phyloP scores from a whole-genome alignment of 2,113 vertebrate genomes.

The Saguinus midas region DNA sequence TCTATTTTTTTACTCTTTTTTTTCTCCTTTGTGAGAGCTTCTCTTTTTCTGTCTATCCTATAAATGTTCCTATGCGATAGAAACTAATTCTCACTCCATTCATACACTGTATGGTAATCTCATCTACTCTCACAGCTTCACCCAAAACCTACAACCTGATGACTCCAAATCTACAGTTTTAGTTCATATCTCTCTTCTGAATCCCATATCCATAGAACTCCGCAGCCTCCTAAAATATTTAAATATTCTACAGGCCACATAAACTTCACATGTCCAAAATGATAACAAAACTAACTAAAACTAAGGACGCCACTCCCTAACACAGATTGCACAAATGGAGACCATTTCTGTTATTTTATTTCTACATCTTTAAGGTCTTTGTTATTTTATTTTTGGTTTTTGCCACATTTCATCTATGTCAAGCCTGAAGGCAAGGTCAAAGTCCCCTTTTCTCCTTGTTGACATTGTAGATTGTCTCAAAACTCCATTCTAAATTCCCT shows the following conservation, averaged over 20 bases:
- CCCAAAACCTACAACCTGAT: neutral
- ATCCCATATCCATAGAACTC: neutral
- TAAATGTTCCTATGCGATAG: neutral
- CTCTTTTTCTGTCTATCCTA: neutral
- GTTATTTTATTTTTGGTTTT: neutral
- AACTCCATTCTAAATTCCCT: neutral
- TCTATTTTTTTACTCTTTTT: neutral
- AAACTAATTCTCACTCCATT: neutral
- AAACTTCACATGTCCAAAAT: neutral
- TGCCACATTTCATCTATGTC: neutral
- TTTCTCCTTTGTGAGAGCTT: neutral
- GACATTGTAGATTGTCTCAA: neutral
- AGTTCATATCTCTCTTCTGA: constrained; percentile 13
- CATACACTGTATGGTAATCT: neutral
- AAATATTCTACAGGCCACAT: neutral
- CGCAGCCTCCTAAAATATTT: neutral
- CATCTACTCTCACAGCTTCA: neutral
- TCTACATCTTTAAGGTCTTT: neutral
- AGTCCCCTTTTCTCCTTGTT: neutral
- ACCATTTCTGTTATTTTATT: neutral
- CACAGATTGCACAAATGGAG: neutral
- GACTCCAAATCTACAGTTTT: neutral
- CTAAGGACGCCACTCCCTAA: neutral
- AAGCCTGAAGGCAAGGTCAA: neutral
- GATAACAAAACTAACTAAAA: neutral